Conservation (phyloP, 1,140 invertebrate species). For the Mya arenaria region DNA sequence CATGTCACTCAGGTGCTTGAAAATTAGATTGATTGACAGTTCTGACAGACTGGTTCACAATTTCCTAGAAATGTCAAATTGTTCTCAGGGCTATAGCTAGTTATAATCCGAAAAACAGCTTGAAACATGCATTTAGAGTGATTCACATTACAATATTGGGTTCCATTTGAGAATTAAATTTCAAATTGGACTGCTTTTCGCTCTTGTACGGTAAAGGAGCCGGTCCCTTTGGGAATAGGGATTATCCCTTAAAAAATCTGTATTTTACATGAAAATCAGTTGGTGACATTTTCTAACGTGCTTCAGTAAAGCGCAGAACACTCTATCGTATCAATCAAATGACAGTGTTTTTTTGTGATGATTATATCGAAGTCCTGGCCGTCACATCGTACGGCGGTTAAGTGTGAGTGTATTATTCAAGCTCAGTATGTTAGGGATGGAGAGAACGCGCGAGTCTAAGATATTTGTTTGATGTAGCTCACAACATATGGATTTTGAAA, state of each 20-base stretch:
- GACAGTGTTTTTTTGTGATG: conserved; percentile 34
- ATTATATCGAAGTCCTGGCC: no score
- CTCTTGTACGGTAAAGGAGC: not conserved
- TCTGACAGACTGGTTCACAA: conserved; percentile 16
- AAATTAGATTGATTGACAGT: conserved; percentile 37
- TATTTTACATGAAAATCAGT: conserved; percentile 39
- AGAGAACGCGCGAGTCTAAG: no score
- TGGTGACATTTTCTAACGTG: conserved; percentile 13
- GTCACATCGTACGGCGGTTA: no score
- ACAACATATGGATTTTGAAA: conserved; percentile 40
- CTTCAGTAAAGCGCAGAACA: not conserved
- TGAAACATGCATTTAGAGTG: not conserved
- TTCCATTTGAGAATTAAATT: no score
- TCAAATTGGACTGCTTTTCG: no score
- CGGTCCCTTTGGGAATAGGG: conserved; percentile 1
- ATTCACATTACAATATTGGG: not conserved
- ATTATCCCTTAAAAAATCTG: conserved; percentile 51
- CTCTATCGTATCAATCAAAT: conserved; percentile 14
- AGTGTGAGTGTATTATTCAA: no score
- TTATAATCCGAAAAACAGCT: conserved; percentile 1
- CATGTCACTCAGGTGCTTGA: conserved; percentile 45
- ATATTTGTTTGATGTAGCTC: conserved; percentile 35
- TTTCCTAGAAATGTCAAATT: conserved; percentile 26
- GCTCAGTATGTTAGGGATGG: no score
- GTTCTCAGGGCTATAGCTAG: not conserved